Evolutionary conservation across 2,888 invertebrate genomes (phyloP).

Genomic region (Aporophyla nigra): DNA sequence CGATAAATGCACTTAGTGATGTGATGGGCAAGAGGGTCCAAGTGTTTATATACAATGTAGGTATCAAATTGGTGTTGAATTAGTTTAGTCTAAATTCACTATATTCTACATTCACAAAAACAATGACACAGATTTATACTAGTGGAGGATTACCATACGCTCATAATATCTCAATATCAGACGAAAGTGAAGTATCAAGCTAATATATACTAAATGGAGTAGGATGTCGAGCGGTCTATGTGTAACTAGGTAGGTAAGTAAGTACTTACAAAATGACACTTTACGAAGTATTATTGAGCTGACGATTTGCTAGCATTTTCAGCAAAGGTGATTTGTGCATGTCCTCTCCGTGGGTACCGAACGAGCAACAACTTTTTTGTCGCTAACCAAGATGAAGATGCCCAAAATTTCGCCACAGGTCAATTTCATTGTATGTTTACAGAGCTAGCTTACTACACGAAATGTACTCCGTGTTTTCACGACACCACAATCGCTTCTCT

Average conservation of each 20-base stretch:
- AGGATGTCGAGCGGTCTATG: background rate
- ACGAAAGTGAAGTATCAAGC: background rate
- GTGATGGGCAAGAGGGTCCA: background rate
- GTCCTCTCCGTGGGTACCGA: background rate
- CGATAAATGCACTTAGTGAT: background rate
- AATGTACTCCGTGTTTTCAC: background rate
- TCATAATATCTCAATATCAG: background rate
- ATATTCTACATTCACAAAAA: background rate
- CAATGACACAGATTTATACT: background rate
- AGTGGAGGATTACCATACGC: background rate
- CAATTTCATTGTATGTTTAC: background rate
- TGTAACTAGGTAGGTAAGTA: background rate
- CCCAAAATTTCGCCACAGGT: background rate
- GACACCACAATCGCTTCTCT: background rate
- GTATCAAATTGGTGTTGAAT: background rate
- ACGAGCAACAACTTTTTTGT: background rate
- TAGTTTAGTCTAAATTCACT: background rate
- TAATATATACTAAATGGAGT: background rate
- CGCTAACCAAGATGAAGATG: too few species aligned
- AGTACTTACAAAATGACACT: background rate
- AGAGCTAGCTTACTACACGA: background rate
- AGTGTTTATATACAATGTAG: too few species aligned
- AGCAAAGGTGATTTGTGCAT: background rate
- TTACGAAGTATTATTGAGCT: background rate
- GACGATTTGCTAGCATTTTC: background rate